Evolutionary conservation across 2,113 vertebrate genomes (phyloP).

Genomic region (Myrmecophaga tridactyla): DNA sequence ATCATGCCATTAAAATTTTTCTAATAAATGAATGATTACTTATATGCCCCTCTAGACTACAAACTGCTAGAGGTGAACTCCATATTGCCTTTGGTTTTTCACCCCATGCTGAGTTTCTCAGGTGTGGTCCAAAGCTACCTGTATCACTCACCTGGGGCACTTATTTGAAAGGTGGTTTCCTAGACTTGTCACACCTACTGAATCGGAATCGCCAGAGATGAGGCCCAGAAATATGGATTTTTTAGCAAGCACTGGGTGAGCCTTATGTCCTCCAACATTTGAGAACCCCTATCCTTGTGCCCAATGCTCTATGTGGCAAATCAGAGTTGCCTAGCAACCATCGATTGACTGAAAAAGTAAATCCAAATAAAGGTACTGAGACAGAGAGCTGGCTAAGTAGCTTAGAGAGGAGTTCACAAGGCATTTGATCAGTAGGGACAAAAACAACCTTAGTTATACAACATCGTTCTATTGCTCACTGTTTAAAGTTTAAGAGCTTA

Average conservation of each 20-base stretch:
- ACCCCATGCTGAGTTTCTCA: not conserved
- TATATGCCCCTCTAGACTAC: not conserved
- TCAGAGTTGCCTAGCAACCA: not conserved
- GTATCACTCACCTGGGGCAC: fast-evolving
- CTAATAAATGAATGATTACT: not conserved
- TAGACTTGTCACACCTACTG: not conserved
- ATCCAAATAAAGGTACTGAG: not conserved
- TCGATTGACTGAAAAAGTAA: not conserved
- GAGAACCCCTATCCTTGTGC: not conserved
- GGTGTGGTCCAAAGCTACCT: not conserved
- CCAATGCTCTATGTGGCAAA: not conserved
- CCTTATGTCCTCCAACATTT: not conserved
- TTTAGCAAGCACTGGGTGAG: not conserved
- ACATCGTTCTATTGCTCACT: not conserved
- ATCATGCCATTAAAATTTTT: not conserved
- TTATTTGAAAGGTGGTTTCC: not conserved
- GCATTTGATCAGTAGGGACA: not conserved
- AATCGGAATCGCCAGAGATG: not conserved
- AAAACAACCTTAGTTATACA: not conserved
- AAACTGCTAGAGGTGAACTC: not conserved
- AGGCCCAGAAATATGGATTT: not conserved
- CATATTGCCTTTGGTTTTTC: not conserved
- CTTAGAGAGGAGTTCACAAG: not conserved
- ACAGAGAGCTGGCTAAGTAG: not conserved
- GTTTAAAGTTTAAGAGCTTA: not conserved